Conservation (phyloP, 1,140 invertebrate genomes). For the Harlomillsia oculata region DNA sequence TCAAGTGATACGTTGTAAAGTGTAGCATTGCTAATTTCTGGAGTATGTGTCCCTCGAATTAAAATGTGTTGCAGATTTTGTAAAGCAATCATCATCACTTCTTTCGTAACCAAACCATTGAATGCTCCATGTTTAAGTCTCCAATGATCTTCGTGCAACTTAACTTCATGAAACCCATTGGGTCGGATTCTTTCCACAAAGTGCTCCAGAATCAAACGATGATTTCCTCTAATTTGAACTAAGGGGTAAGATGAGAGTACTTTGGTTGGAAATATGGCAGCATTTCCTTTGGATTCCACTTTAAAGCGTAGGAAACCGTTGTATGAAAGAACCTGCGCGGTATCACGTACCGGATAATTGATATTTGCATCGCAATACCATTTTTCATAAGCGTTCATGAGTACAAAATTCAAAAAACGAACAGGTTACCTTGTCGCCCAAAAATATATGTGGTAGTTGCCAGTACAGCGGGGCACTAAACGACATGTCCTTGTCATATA, state of each 20-base stretch:
- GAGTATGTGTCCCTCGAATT: constrained; percentile 61
- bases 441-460: constrained; percentile 67
- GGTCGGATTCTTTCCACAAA: constrained; percentile 45
- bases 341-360: neutral
- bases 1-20: constrained; percentile 70
- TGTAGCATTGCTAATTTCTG: constrained; percentile 53
- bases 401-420: constrained; percentile 12
- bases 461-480: constrained; percentile 75
- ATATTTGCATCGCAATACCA: neutral
- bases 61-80: constrained; percentile 74
- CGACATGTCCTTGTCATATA: constrained; percentile 52
- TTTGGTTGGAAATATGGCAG: constrained; percentile 46
- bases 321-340: constrained; percentile 68
- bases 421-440: constrained; percentile 79
- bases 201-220: constrained; percentile 64
- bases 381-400: neutral
- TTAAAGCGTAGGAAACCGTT: constrained; percentile 78
- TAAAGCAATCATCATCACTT: constrained; percentile 77
- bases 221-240: constrained; percentile 71
- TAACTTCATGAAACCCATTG: constrained; percentile 52
- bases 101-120: constrained; percentile 53
- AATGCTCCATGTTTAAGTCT: constrained; percentile 50
- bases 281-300: constrained; percentile 55
- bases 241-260: constrained; percentile 61
- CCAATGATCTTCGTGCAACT: constrained; percentile 58